A percentile compares a stretch with the other conserved stretches of the same genome.
phyloP scores from a whole-genome alignment of 2,113 vertebrate species.

The Gymnocephalus cernua region DNA sequence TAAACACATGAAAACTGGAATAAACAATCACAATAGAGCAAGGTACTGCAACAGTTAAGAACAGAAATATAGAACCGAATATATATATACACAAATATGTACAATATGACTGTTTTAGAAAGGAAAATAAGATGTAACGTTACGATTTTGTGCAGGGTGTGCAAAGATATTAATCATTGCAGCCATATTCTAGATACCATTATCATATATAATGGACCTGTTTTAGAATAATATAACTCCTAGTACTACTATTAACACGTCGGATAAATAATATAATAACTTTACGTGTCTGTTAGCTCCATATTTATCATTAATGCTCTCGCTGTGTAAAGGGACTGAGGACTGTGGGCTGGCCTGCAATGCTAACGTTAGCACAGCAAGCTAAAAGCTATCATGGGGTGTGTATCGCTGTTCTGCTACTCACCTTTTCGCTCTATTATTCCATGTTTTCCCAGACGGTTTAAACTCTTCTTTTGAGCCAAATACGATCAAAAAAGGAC shows the following conservation, averaged over 20 bases:
- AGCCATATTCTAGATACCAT: background rate
- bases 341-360: slow-evolving; percentile 42
- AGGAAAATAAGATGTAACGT: too few relatives aligned
- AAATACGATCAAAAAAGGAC: accelerated
- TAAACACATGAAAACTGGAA: too few relatives aligned
- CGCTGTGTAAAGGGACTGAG: background rate
- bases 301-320: background rate
- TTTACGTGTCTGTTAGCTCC: background rate
- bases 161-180: too few relatives aligned
- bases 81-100: too few relatives aligned
- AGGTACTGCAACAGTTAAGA: too few relatives aligned
- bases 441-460: slow-evolving; percentile 16
- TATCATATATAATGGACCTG: background rate
- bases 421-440: slow-evolving; percentile 50
- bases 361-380: slow-evolving; percentile 62
- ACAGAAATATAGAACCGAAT: too few relatives aligned
- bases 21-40: too few relatives aligned
- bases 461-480: background rate
- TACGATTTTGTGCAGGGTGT: too few relatives aligned
- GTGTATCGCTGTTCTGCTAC: background rate
- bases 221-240: background rate
- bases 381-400: slow-evolving; percentile 44
- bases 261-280: accelerated
- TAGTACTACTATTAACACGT: background rate
- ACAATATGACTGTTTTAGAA: too few relatives aligned